Evolutionary conservation across 2,113 vertebrate species (phyloP), one percentile per base, ranked within the genome.

Genomic region (Lampris megalopsis): DNA sequence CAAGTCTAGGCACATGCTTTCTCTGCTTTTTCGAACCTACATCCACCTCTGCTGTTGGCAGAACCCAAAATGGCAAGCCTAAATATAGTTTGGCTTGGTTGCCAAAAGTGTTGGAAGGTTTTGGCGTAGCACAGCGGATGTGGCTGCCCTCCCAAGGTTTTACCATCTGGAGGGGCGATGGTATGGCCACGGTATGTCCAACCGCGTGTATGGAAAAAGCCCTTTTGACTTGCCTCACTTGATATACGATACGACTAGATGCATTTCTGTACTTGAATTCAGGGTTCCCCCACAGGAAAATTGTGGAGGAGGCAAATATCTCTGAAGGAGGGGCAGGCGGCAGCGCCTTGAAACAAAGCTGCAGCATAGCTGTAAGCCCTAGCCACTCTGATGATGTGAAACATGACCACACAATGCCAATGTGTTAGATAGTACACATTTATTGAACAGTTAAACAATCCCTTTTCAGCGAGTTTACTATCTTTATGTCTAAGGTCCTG

Each of bases 121-220:
- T 71, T 89, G 87, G 87, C 86, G 82, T 50, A 45, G 41, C 71
- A 41, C 38, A 62, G 74, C 68, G 76, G 73, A 82, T 88, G 81
- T 73, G 58, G 63, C 71, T 37, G 73, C 71, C 73, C 76, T 68
- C 75, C 81, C 54, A 47, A 65, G 65, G 86, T 76, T 66, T 62
- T 59, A 1, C 90, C 90, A 87, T 92, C 86, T 90, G 87, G 86
- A 75, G 59, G 63, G 61, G 49, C 63, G 38, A 6, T 57, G 60
- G 8, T 73, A 60, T 50, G 70, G 70, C 58, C 48, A 42, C 54
- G 53, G 37, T 61, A 24, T 59, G 58, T 2, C 11, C 48, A 54
- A 9, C 57, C 73, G 58, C 9, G 8, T 43, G 60, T 38, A 4
- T 63, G 60, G 42, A 43, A 35, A 13, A 42, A 61, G 38, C 50